Evolutionary conservation across 2,888 invertebrate species (phyloP).

Genomic region (Schizotus pectinicornis): DNA sequence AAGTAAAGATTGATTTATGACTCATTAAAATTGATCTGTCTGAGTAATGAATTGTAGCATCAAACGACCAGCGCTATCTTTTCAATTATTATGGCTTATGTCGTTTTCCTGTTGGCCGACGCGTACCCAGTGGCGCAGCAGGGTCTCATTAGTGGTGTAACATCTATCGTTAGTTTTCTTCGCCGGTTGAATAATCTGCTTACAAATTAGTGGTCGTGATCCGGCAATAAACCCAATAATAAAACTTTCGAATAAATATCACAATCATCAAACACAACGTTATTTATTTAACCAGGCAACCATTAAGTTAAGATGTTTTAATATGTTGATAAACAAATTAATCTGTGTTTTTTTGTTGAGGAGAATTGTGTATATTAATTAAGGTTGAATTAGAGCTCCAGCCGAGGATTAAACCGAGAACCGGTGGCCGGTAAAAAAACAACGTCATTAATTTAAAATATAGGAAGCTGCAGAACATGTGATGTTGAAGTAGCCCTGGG

Average conservation of each 20-base stretch:
- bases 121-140: no score
- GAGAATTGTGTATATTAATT: conserved; percentile 22
- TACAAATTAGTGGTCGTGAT: background rate
- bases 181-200: background rate
- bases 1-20: no score
- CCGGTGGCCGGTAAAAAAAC: conserved; percentile 24
- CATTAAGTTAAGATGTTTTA: conserved; percentile 17
- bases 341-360: conserved; percentile 7
- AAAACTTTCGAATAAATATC: background rate
- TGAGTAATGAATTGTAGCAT: no score
- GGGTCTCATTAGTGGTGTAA: background rate
- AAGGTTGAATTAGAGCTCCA: conserved; percentile 21
- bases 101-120: no score
- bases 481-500: background rate
- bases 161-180: background rate
- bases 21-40: no score
- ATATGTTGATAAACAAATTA: conserved; percentile 24
- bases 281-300: conserved; percentile 2
- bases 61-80: no score
- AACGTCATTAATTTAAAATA: conserved; percentile 25
- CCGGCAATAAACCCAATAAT: background rate
- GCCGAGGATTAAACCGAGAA: conserved; percentile 17
- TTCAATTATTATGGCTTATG: no score
- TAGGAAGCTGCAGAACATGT: conserved; percentile 26
- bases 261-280: background rate